Conservation (phyloP, 1,140 invertebrate genomes). For the Drosophila nannoptera region DNA sequence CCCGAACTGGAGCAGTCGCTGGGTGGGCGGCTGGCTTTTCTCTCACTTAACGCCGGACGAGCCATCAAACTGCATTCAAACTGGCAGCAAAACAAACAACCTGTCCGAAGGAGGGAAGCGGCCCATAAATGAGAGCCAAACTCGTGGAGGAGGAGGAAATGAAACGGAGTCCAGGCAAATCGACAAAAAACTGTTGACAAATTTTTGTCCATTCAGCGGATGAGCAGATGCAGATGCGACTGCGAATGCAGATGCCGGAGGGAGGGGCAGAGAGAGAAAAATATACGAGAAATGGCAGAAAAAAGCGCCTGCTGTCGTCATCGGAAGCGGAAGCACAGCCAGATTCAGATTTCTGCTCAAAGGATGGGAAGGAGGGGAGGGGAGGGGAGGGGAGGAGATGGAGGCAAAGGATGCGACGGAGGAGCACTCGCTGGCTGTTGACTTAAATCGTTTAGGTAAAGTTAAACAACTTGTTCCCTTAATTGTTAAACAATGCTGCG, state of each 20-base stretch:
- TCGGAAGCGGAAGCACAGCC: conserved; percentile 44
- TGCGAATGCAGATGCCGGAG: conserved; percentile 27
- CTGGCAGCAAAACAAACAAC: conserved; percentile 41
- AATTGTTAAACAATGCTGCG: conserved; percentile 73
- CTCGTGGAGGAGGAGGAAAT: too few species aligned
- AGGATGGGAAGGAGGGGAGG: conserved; percentile 10
- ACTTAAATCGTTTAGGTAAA: conserved; percentile 77
- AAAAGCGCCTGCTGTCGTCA: conserved; percentile 17
- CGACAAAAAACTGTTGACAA: conserved; percentile 53
- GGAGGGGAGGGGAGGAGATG: not conserved
- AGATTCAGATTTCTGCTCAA: conserved; percentile 12
- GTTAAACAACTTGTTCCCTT: conserved; percentile 76
- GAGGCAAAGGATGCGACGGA: conserved; percentile 3
- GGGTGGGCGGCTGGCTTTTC: conserved; percentile 44
- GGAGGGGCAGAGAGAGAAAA: conserved; percentile 16
- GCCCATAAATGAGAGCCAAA: too few species aligned
- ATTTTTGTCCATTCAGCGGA: conserved; percentile 65
- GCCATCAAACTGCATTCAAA: conserved; percentile 1
- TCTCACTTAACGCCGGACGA: not conserved
- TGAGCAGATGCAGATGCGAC: conserved; percentile 15
- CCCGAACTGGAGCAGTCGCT: conserved; percentile 20
- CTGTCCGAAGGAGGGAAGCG: conserved; percentile 12
- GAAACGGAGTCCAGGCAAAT: conserved; percentile 8
- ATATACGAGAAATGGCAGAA: not conserved
- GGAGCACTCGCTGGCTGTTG: conserved; percentile 56